Base-by-base conservation (phyloP, 2,113 vertebrate genomes). In the Mastomys natalensis region DNA sequence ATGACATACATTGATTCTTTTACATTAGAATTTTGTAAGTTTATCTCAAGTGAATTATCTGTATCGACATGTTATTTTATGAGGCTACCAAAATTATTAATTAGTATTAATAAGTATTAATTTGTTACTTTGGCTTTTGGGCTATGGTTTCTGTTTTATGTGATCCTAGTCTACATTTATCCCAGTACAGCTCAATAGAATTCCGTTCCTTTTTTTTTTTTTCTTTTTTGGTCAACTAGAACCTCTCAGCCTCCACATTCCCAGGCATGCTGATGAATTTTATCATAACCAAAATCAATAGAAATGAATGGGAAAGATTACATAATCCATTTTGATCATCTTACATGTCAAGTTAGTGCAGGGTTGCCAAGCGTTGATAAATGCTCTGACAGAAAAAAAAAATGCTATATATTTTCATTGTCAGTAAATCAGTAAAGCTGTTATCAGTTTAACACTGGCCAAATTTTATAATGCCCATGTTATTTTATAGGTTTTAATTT, bases 351-450 rank as follows among this genome's bases (percentile, higher is more conserved):
- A 93, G 97, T 96, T 97, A 96, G 95, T 93, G 68, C 37, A 2
- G 98, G 96, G 95, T 96, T 98, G 98, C 98, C 98, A 19, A 73
- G 94, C 81, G 97, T 89, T 98, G 98, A 98, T 98, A 95, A 93
- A 98, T 97, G 98, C 93, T 96, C 98, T 48, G 73, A 91, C 91
- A 84, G 97, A 72, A 89, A 86, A 86, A 86, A 89, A 95, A 96
- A 96, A 95, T 96, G 98, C 97, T 82, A 95, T 98, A 91, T 97
- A 81, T 98, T 98, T 97, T 97, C 98, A 97, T 97, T 97, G 98
- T 92, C 97, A 72, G 98, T 97, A 97, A 97, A 89, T 98, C 98
- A 72, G 98, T 94, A 94, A 97, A 76, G 73, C 98, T 96, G 84
- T 96, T 86, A 96, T 37, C 95, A 37, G 97, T 55, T 96, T 97